Base-by-base conservation (phyloP, 2,888 invertebrate species). In the Mythimna albipuncta region DNA sequence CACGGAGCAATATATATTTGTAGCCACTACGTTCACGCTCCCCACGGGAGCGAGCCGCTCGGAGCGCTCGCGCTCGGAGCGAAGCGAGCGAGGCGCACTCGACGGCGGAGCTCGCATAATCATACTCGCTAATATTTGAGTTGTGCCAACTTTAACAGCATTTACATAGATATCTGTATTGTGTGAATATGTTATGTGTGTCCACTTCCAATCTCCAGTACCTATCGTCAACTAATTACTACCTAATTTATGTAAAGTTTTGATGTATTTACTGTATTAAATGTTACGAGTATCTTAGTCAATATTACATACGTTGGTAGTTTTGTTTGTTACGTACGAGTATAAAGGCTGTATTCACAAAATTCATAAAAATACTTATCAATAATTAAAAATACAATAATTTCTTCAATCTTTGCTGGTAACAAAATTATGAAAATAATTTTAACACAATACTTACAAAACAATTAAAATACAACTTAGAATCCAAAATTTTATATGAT, bases 141-240 rank as follows among this genome's bases (percentile, higher is more conserved):
- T 85, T 81, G 79, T 69, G 73, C 75, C 64, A 83, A 82, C 72
- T 76, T 74, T 71, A 75, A 66, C 80, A 67, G 66, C 78, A 84
- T 87, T 85, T 87, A 84, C 89, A 87, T 87, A 86, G 67, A 81
- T 82, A 72, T 64, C 65, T 47, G 70, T 83, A 79, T 77, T 74
- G 79, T 74, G 80, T 67, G 64, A 69, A 75, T 75, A 59, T 38
- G 26, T 16, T 68, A 41, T 61, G 38, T 52, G 52, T 55, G 50
- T 47, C 63, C 52, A 32, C 41, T 50, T 47, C 21, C 50, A 55
- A 47, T 67, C 59, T 26, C n/a, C 38, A 21, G 26, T 26, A 26
- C 26, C 19, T 52, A 21, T 32, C 59, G n/a, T 21, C 66, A 26
- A 64, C 70, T 58, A 50, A 41, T 57, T 62, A 44, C 16, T 64